phyloP scores from a whole-genome alignment of 1,140 invertebrate genomes.

The Archivesica marissinica region DNA sequence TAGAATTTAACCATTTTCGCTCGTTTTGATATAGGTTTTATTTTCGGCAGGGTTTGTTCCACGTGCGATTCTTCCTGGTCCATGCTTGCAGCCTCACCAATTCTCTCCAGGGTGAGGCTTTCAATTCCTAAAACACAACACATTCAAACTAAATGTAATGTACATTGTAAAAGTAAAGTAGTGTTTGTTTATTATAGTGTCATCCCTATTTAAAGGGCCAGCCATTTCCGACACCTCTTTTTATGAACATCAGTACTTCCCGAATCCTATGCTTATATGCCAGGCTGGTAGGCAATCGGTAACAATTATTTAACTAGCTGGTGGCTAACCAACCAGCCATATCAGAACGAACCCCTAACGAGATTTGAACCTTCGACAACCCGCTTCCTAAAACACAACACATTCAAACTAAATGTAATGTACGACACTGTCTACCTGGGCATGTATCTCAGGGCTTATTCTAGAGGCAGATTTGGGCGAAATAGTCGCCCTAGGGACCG shows the following conservation, averaged over 20 bases:
- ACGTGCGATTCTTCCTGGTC: background rate
- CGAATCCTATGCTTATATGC: background rate
- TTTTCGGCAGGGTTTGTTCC: background rate
- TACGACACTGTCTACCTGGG: too few relatives aligned
- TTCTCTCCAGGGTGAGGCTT: conserved; percentile 24
- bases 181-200: background rate
- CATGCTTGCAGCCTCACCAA: background rate
- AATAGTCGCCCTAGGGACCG: too few relatives aligned
- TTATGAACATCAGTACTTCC: background rate
- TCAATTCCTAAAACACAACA: conserved; percentile 27
- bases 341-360: too few relatives aligned
- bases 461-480: too few relatives aligned
- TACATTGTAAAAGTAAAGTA: too few relatives aligned
- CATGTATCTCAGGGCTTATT: too few relatives aligned
- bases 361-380: too few relatives aligned
- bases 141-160: background rate
- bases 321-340: too few relatives aligned
- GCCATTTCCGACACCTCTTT: background rate
- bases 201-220: background rate
- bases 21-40: conserved; percentile 16
- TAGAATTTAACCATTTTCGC: conserved; percentile 71
- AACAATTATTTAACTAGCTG: background rate
- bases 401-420: background rate
- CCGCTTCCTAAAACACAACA: conserved; percentile 22
- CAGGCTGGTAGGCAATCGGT: background rate